Evolutionary conservation across 2,113 vertebrate species (phyloP).

Genomic region (Philantomba maxwellii): DNA sequence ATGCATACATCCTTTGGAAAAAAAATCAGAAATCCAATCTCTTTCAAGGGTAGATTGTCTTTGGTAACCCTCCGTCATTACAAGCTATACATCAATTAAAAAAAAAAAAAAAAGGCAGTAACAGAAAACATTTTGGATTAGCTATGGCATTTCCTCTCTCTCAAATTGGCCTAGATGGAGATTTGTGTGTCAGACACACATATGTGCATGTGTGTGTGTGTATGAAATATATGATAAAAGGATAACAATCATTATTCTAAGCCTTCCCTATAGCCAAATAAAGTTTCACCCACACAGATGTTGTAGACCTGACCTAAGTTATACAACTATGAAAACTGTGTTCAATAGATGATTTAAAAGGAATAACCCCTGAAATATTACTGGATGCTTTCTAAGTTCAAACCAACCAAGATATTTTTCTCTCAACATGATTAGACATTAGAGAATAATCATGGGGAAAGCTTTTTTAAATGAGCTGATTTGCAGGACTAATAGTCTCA

Average conservation of each 20-base stretch:
- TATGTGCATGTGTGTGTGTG: neutral
- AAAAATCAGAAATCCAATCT: neutral
- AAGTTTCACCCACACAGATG: neutral
- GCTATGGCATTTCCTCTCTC: neutral
- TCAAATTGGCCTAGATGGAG: neutral
- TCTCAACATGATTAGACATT: slow-evolving; percentile 26
- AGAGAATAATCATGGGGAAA: neutral
- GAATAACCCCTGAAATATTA: slow-evolving; percentile 3
- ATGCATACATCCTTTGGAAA: neutral
- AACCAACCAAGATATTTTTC: neutral
- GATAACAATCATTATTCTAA: neutral
- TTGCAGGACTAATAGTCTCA: slow-evolving; percentile 57
- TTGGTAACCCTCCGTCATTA: neutral
- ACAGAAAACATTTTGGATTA: neutral
- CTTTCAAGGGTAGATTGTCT: neutral
- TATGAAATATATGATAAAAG: neutral
- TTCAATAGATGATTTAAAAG: neutral
- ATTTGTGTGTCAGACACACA: neutral
- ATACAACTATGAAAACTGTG: slow-evolving; percentile 27
- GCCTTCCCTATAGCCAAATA: neutral
- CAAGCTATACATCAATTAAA: neutral
- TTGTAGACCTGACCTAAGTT: neutral
- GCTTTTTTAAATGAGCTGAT: slow-evolving; percentile 23
- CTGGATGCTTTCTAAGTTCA: neutral
- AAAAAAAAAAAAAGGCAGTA: neutral